Evolutionary conservation across 2,113 vertebrate genomes (phyloP).

Genomic region (Syngnathus scovelli): DNA sequence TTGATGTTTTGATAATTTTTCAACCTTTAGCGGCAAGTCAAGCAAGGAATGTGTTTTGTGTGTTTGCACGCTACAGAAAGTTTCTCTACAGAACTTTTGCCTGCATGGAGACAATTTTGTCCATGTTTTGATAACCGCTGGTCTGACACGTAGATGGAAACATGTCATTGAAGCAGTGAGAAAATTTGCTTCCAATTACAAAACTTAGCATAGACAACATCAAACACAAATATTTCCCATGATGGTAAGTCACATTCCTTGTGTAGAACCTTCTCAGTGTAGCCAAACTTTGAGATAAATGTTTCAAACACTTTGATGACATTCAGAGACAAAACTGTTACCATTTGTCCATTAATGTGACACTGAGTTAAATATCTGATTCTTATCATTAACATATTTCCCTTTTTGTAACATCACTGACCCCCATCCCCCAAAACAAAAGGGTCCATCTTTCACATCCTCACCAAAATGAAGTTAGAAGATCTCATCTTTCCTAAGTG

Average conservation of each 20-base stretch:
- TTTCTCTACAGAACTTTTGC: neutral
- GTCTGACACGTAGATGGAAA: neutral
- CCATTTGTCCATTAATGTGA: neutral
- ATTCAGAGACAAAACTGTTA: neutral
- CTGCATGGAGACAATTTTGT: neutral
- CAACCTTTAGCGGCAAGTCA: conserved; percentile 17
- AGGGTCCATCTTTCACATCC: neutral
- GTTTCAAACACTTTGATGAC: neutral
- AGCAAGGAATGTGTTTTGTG: neutral
- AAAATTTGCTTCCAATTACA: neutral
- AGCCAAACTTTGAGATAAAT: neutral
- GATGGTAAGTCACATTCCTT: neutral
- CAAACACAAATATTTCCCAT: neutral
- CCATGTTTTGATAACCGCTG: neutral
- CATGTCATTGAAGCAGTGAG: neutral
- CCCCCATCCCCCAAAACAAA: neutral
- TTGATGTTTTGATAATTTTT: conserved; percentile 31
- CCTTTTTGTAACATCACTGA: neutral
- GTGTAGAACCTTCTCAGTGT: neutral
- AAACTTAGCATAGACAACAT: neutral
- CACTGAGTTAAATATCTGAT: neutral
- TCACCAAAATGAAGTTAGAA: neutral
- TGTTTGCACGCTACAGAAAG: neutral
- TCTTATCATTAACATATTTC: neutral
- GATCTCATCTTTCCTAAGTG: conserved; percentile 1